phyloP scores from a whole-genome alignment of 2,113 vertebrate species.

The Climacteris rufus region DNA sequence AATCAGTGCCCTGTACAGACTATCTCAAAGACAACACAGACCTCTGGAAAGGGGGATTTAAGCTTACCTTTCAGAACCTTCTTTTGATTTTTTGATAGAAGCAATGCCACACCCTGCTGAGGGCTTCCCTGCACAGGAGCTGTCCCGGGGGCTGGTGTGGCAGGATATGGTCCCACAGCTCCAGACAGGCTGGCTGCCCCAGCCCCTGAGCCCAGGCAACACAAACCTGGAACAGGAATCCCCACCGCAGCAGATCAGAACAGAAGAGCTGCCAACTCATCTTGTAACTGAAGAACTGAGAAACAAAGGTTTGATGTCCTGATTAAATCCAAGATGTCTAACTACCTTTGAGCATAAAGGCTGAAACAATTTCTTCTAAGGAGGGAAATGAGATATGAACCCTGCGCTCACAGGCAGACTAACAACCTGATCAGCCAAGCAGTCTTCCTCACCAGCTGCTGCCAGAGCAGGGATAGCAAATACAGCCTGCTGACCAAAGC shows the following conservation, averaged over 20 bases:
- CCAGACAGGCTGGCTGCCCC: not conserved
- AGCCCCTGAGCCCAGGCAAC: rapidly evolving
- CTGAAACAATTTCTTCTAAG: not conserved
- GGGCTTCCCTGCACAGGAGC: conserved; percentile 21
- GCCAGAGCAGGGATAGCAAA: not conserved
- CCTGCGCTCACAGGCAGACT: not conserved
- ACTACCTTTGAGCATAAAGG: not conserved
- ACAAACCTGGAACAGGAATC: rapidly evolving
- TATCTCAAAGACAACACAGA: not conserved
- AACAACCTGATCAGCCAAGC: not conserved
- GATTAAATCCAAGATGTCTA: not conserved
- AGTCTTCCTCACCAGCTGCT: not conserved
- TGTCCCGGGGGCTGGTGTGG: not conserved
- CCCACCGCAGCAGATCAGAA: not conserved
- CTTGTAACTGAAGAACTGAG: not conserved
- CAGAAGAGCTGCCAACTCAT: not conserved
- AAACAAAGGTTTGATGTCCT: not conserved
- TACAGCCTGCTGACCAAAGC: not conserved
- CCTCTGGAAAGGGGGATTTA: not conserved
- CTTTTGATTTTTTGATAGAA: not conserved
- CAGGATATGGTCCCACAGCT: not conserved
- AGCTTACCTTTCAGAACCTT: not conserved
- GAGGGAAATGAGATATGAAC: not conserved
- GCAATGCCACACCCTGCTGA: rapidly evolving
- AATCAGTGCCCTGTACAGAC: not conserved